Evolutionary conservation across 2,113 vertebrate genomes (phyloP), one percentile per base, ranked within the genome.

Genomic region (Saguinus imperator): DNA sequence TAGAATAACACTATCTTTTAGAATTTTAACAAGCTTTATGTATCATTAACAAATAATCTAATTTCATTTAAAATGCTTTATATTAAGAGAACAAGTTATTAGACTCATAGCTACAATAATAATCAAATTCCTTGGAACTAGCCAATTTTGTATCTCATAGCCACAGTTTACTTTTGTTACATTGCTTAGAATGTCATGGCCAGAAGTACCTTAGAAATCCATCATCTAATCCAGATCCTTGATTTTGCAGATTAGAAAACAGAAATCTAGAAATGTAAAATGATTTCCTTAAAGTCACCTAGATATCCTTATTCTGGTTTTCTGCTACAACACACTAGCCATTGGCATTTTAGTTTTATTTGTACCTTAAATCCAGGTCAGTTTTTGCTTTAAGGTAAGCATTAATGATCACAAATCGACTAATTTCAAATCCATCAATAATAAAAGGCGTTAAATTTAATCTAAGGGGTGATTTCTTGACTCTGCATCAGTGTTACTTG

Each of bases 401-500:
- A 70, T 70, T 57, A 35, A 64, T 52, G 35, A 80, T 61, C 35
- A 84, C 21, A 72, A 83, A 92, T 61, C 3, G 64, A 72, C n/a
- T 92, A 3, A 88, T 96, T 88, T 96, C 43, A 96, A 91, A 77
- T 86, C 18, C 11, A 81, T 81, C 29, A 37, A 90, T 29, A 89
- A 84, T 72, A 94, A 89, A 84, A 61, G 0, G 48, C n/a, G 6
- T 23, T 89, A 77, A 70, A 83, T 68, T 75, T 89, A 73, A 66
- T 14, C 18, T 84, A 70, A 48, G 20, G 16, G 72, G 29, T 32
- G 40, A 72, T 89, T 91, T 73, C 6, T 88, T 94, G 12, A 70
- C 2, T 52, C 4, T 79, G 5, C 11, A 92, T 89, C 23, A 79
- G 12, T 50, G 50, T 72, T 50, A 61, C 13, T 61, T 91, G 5